A percentile compares a stretch with the other conserved stretches of the same genome.
Conservation (phyloP, 2,888 invertebrate species). For the Thysanoteuthis rhombus region DNA sequence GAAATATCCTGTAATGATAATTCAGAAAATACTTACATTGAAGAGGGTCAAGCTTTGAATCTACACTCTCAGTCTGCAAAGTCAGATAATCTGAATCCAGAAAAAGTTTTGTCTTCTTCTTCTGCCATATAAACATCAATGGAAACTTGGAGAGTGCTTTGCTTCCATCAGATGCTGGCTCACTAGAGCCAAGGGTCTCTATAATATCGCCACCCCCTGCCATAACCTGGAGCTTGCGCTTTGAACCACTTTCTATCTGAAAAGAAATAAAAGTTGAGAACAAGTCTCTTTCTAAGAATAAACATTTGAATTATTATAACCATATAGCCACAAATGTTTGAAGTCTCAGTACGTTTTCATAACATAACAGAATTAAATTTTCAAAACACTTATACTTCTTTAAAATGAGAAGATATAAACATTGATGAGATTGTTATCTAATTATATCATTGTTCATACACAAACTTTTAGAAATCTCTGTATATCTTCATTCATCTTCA, state of each 20-base stretch:
- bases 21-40: neutral
- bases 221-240: neutral
- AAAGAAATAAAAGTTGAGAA: neutral
- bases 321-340: too few species aligned
- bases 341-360: too few species aligned
- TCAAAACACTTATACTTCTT: too few species aligned
- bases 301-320: too few species aligned
- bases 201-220: neutral
- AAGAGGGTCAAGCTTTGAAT: neutral
- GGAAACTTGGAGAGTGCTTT: neutral
- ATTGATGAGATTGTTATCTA: too few species aligned
- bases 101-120: neutral
- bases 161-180: neutral
- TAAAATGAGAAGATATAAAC: too few species aligned
- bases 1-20: neutral
- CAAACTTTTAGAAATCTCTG: too few species aligned
- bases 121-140: neutral
- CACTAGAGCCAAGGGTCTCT: neutral
- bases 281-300: neutral
- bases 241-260: neutral
- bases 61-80: neutral
- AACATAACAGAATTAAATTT: too few species aligned
- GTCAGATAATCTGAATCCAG: neutral
- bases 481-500: too few species aligned
- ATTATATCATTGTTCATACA: too few species aligned